Evolutionary conservation across 2,888 invertebrate species (phyloP), one percentile per base, ranked within the genome.

Genomic region (Metacarcinus magister): DNA sequence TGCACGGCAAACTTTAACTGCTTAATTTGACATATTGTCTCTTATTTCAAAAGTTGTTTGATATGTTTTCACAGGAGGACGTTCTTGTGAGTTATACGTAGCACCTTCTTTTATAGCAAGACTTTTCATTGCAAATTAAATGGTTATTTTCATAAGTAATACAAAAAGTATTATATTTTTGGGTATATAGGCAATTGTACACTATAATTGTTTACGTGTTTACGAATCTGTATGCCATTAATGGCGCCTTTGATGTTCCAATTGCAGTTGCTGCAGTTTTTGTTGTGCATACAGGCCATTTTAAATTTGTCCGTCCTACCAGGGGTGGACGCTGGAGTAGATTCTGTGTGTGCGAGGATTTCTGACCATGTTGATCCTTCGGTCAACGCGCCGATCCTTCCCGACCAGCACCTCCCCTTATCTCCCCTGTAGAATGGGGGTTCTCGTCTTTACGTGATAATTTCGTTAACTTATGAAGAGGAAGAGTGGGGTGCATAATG

Each of bases 391-490:
- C 39, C 90, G 32, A 93, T 32, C 46, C 54, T 19, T 8, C 44
- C 60, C n/a, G 28, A 46, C 60, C 48, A 54, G 19, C 54, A 32
- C 67, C 67, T 67, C 67, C n/a, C n/a, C 67, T 67, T 67, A 67
- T 67, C 67, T 67, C n/a, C 67, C 67, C 67, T 67, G 67, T 23
- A 93, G 28, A 54, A 60, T 60, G 60, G n/a, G 60, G 48, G 23
- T 60, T 8, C n/a, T 16, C n/a, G 43, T 93, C 67, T 44, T 54
- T n/a, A 28, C 46, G 54, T 92, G 46, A 92, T 92, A 92, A 92
- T 92, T 28, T 48, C 4, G 92, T 92, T 48, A 92, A 92, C n/a
- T 92, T 92, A 82, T 44, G 44, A 48, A 67, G 93, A 44, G 46
- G 82, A 44, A 39, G 75, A 28, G 75, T n/a, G 28, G 28, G n/a